Evolutionary conservation across 2,797 vertebrate genomes (phyloP), one percentile per base, ranked within the genome.

Genomic region (Heterohyrax brucei): DNA sequence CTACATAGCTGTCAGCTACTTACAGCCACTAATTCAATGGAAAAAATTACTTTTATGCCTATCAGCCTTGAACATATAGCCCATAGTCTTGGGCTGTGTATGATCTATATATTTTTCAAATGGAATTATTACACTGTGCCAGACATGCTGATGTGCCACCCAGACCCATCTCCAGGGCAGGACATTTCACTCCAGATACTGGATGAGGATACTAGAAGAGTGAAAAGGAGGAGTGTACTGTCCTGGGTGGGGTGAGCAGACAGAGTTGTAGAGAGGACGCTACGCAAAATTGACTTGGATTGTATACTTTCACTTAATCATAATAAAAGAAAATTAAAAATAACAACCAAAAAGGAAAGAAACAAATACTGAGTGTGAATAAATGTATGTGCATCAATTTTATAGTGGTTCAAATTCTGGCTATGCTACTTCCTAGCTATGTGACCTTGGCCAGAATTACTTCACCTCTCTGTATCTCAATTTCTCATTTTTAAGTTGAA

Each of bases 11-110:
- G 89, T 76, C 53, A 77, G 62, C 48, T 80, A 64, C 70, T 80
- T 26, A 56, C 1, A 80, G 7, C 66, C 28, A 72, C 61, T 8
- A 66, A 72, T 18, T 85, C 76, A 80, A 80, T 24, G 68, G 18
- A n/a, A 68, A 77, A 87, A 83, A 83, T 18, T 33, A 78, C 48
- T 62, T 93, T 62, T 88, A 28, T 75, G n/a, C 48, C 73, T 82
- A 66, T 80, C 4, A 44, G 18, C 28, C 56, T 77, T 78, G 1
- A 3, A 83, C 19, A 90, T 72, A 30, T 0, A 84, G 64, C 91
- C 50, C 75, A 83, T 70, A 87, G 16, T 85, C 68, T 85, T 68
- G 21, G 85, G 50, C 30, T 33, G 82, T 50, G 91, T 19, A 66
- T 26, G 56, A 94, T 50, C 61, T 77, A 56, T 21, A 3, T 44